Percentiles rank a stretch among this genome's conserved stretches.
These are phyloP conservation scores for Exaiptasia diaphana DNA, from an alignment of 64 coral and sea anemone genomes.

Conservation along the genomic window DNA sequence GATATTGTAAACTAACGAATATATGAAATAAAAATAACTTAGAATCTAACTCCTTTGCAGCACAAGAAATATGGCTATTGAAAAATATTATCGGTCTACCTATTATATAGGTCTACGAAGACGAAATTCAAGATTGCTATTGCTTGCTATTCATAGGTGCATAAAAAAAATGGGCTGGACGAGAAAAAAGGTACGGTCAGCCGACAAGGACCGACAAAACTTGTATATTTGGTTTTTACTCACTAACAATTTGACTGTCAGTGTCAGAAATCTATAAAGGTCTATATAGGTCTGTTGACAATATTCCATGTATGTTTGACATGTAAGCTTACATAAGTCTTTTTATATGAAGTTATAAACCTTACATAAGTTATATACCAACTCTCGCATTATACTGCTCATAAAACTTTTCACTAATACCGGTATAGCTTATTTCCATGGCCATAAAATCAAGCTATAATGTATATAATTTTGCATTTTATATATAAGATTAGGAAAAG, in stretches of 20 bases:
- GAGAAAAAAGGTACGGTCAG: not conserved
- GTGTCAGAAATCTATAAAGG: not conserved
- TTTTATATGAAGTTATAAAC: not conserved
- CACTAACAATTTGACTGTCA: not conserved
- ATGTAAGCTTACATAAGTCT: not conserved
- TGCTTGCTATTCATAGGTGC: not conserved
- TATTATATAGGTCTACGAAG: not conserved
- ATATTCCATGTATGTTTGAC: not conserved
- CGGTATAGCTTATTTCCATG: not conserved
- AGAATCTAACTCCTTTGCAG: too few species aligned
- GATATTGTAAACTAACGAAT: too few species aligned
- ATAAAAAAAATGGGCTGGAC: slow-evolving; percentile 1
- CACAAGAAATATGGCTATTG: not conserved
- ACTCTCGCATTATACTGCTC: not conserved
- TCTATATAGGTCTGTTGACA: not conserved
- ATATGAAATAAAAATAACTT: too few species aligned
- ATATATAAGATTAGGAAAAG: too few species aligned
- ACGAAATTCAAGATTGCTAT: not conserved
- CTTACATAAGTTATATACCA: not conserved
- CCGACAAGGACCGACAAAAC: not conserved
- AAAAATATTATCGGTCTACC: not conserved
- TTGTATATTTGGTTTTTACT: not conserved
- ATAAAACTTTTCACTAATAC: too few species aligned
- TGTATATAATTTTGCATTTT: not conserved
- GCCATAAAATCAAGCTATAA: not conserved